Percentiles rank a stretch among this genome's conserved stretches.
Evolutionary conservation across 2,888 invertebrate genomes (phyloP).

Genomic region (Andrena dorsata): DNA sequence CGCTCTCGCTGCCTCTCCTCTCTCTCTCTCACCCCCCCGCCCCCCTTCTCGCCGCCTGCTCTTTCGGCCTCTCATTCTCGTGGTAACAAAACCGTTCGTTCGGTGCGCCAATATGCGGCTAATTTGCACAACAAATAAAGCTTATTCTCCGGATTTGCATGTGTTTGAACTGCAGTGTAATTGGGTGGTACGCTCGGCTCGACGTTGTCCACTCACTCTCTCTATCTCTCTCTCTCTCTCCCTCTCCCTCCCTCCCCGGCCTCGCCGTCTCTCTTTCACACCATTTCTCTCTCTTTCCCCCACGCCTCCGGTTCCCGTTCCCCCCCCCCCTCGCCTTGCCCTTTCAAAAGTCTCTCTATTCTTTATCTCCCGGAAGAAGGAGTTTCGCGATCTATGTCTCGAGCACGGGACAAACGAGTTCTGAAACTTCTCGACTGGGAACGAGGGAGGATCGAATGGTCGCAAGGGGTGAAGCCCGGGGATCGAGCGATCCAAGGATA

Average conservation of each 20-base stretch:
- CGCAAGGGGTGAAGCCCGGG: too few species aligned
- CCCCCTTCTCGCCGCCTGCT: conserved; percentile 30
- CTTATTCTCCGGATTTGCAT: conserved; percentile 85
- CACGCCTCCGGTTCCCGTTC: conserved; percentile 37
- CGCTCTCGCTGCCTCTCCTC: conserved; percentile 37
- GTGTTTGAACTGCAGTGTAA: conserved; percentile 85
- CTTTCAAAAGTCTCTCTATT: too few species aligned
- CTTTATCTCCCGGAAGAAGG: too few species aligned
- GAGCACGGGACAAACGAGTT: too few species aligned
- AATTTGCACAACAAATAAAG: conserved; percentile 85
- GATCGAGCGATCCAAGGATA: too few species aligned
- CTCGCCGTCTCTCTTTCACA: not conserved
- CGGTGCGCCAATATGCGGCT: conserved; percentile 84
- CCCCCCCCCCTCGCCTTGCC: not conserved
- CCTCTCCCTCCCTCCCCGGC: conserved; percentile 32
- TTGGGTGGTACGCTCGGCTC: conserved; percentile 82
- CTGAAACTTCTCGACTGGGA: too few species aligned
- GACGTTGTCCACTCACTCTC: conserved; percentile 74
- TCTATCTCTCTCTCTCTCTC: conserved; percentile 58
- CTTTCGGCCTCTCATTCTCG: conserved; percentile 71
- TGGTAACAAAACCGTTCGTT: conserved; percentile 82
- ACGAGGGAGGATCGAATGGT: too few species aligned
- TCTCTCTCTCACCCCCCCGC: conserved; percentile 25
- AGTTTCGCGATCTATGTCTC: too few species aligned
- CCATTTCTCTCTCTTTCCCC: not conserved